Percentiles rank a stretch among this genome's conserved stretches.
Evolutionary conservation across 2,888 invertebrate genomes (phyloP).

Genomic region (Dexiosoma caninum): DNA sequence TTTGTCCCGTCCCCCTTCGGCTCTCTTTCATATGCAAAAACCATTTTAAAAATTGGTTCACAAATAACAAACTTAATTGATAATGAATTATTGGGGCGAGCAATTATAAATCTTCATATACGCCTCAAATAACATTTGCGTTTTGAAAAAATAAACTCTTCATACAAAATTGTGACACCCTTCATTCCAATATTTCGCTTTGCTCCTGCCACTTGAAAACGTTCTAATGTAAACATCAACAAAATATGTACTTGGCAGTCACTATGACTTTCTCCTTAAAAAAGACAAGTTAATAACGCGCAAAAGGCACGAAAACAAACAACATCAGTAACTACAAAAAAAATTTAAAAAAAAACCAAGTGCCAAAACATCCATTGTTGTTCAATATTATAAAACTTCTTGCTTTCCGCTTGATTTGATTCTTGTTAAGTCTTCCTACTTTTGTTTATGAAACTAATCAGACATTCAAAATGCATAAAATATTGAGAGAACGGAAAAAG

Average conservation of each 20-base stretch:
- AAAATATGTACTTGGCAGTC: neutral
- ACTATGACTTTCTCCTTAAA: constrained; percentile 9
- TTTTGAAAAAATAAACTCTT: neutral
- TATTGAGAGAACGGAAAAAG: constrained; percentile 44
- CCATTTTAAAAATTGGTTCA: too few relatives aligned
- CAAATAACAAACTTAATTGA: too few relatives aligned
- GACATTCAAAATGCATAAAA: constrained; percentile 65
- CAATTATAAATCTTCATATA: too few relatives aligned
- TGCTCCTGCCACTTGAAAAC: neutral
- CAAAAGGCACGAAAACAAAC: constrained; percentile 29
- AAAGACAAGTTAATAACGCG: constrained; percentile 50
- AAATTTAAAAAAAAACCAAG: neutral
- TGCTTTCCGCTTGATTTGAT: constrained; percentile 3
- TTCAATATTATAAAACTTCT: neutral
- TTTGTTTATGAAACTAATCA: constrained; percentile 60
- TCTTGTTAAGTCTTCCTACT: constrained; percentile 12
- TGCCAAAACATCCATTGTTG: constrained; percentile 19
- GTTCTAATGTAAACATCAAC: neutral
- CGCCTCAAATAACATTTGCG: too few relatives aligned
- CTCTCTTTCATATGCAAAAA: too few relatives aligned
- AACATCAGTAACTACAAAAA: neutral
- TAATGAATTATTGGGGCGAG: too few relatives aligned
- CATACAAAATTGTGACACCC: neutral
- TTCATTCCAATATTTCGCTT: neutral
- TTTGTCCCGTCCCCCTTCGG: too few relatives aligned